Conservation (phyloP, 2,113 vertebrate species). For the Anguilla rostrata region DNA sequence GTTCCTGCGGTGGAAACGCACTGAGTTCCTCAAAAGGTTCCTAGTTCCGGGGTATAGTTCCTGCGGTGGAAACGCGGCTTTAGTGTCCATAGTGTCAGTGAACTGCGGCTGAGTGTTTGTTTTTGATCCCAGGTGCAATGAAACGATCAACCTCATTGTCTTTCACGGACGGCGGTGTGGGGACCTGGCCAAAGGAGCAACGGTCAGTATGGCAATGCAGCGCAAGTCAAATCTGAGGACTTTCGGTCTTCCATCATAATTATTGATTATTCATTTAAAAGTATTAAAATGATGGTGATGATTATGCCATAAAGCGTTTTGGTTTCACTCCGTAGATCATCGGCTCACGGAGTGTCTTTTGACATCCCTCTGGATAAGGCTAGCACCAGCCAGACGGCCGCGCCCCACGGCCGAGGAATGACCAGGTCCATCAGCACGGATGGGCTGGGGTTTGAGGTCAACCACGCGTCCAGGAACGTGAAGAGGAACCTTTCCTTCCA, state of each 20-base stretch:
- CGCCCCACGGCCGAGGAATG: slow-evolving; percentile 73
- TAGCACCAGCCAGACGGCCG: slow-evolving; percentile 57
- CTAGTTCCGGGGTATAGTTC: too few relatives aligned
- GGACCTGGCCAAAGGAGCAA: slow-evolving; percentile 97
- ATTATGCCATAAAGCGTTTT: slow-evolving; percentile 19
- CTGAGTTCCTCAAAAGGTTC: too few relatives aligned
- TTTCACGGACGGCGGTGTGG: slow-evolving; percentile 90
- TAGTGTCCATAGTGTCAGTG: background rate
- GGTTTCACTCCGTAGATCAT: slow-evolving; percentile 74
- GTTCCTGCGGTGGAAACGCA: too few relatives aligned
- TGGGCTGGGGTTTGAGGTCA: slow-evolving; percentile 77
- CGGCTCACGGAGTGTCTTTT: slow-evolving; percentile 92
- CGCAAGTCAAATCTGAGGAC: background rate
- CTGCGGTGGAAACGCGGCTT: too few relatives aligned
- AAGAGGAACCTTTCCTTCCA: slow-evolving; percentile 88
- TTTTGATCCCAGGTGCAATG: slow-evolving; percentile 78
- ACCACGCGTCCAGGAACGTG: slow-evolving; percentile 73
- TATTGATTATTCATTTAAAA: too few relatives aligned
- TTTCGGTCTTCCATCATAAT: too few relatives aligned
- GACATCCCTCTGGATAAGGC: slow-evolving; percentile 95
- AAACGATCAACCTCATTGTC: slow-evolving; percentile 96
- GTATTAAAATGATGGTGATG: background rate
- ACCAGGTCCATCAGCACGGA: slow-evolving; percentile 90
- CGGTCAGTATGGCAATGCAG: slow-evolving; percentile 61
- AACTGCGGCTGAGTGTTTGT: background rate